These are phyloP conservation scores for Heliothis peltigera DNA, from an alignment of 2,888 invertebrate species.

Conservation along the genomic window DNA sequence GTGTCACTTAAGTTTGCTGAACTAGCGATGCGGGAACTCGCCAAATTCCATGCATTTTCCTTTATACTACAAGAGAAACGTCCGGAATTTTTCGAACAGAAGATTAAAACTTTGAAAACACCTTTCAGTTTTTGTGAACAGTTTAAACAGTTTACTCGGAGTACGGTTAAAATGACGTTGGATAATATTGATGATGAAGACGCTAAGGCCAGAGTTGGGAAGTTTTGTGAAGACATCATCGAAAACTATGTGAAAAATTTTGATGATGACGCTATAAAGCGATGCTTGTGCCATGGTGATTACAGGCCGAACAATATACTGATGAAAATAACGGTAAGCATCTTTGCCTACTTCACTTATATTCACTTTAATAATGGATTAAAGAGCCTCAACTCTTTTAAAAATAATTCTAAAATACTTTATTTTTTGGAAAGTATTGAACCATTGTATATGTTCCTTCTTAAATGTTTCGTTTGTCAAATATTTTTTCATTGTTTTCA, in stretches of 20 bases:
- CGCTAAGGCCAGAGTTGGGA: constrained; percentile 56
- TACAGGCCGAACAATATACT: constrained; percentile 78
- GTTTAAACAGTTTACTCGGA: constrained; percentile 59
- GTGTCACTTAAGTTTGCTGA: constrained; percentile 71
- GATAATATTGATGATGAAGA: constrained; percentile 59
- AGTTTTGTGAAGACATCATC: constrained; percentile 49
- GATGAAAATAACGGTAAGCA: constrained; percentile 72
- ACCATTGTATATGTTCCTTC: too few species aligned
- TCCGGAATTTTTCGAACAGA: constrained; percentile 68
- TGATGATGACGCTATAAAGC: constrained; percentile 52
- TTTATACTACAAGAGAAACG: constrained; percentile 67
- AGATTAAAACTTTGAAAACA: constrained; percentile 59
- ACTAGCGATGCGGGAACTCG: constrained; percentile 70
- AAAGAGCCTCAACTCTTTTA: too few species aligned
- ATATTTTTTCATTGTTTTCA: constrained; percentile 41
- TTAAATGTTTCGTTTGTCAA: background rate
- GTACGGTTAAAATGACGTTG: constrained; percentile 53
- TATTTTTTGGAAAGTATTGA: too few species aligned
- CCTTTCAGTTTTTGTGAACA: constrained; percentile 61
- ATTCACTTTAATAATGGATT: background rate
- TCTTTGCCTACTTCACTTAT: background rate
- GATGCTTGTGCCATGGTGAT: constrained; percentile 77
- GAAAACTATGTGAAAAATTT: constrained; percentile 62
- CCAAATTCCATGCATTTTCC: constrained; percentile 75
- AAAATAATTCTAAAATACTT: too few species aligned